These are phyloP conservation scores for Scolopax bukidnonensis DNA, from an alignment of 2,797 vertebrate genomes.

Conservation along the genomic window DNA sequence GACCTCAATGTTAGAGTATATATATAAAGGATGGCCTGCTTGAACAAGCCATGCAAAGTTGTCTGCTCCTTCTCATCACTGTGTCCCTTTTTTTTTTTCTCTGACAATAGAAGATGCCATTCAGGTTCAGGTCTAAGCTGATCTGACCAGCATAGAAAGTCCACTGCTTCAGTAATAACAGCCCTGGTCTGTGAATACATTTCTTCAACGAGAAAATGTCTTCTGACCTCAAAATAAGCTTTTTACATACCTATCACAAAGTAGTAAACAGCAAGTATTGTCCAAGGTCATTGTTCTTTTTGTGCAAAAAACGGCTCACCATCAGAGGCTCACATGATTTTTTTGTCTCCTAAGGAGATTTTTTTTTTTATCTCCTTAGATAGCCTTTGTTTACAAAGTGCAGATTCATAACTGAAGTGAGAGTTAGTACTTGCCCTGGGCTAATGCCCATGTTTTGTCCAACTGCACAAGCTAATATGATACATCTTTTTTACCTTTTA, in stretches of 20 bases:
- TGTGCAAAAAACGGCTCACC: neutral
- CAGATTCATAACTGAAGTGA: neutral
- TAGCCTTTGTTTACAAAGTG: neutral
- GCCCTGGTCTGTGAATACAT: neutral
- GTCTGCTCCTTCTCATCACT: neutral
- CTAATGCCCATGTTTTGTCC: neutral
- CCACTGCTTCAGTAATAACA: neutral
- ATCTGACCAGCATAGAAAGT: neutral
- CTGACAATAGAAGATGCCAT: neutral
- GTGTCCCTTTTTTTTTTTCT: neutral
- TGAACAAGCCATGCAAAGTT: neutral
- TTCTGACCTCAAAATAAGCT: neutral
- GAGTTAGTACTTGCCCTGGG: neutral
- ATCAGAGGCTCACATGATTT: neutral
- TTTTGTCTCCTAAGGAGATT: neutral
- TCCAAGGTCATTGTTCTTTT: neutral
- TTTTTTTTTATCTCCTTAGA: neutral
- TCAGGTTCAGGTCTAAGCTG: neutral
- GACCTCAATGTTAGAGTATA: neutral
- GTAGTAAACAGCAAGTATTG: neutral
- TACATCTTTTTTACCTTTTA: neutral
- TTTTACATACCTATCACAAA: neutral
- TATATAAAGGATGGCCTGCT: neutral
- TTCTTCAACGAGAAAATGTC: neutral
- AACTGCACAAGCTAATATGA: neutral